A percentile compares a stretch with the other conserved stretches of the same genome.
These are phyloP conservation scores for Selene dorsalis DNA, from an alignment of 2,797 vertebrate genomes.

Conservation along the genomic window DNA sequence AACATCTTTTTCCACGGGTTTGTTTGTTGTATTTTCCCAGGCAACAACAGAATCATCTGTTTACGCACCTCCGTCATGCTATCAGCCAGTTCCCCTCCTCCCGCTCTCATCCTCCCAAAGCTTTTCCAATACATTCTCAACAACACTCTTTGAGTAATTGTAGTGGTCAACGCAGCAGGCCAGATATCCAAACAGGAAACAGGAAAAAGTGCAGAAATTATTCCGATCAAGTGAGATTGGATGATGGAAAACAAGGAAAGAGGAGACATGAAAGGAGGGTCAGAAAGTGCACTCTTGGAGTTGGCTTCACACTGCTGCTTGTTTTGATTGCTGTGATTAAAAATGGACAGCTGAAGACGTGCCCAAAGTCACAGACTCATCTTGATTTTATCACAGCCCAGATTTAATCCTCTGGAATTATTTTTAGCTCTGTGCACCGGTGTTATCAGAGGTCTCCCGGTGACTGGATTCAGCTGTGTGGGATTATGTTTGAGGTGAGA, in stretches of 20 bases:
- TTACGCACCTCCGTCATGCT: conserved; percentile 68
- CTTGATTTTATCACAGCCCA: conserved; percentile 55
- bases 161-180: conserved; percentile 64
- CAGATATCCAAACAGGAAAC: conserved; percentile 78
- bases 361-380: conserved; percentile 38
- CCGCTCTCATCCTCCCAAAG: conserved; percentile 53
- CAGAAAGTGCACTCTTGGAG: conserved; percentile 52
- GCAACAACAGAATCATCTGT: conserved; percentile 70
- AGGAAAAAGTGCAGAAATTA: conserved; percentile 71
- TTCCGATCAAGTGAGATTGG: conserved; percentile 67
- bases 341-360: conserved; percentile 56
- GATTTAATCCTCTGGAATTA: conserved; percentile 62
- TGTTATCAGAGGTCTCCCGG: conserved; percentile 61
- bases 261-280: conserved; percentile 59
- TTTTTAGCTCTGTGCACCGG: conserved; percentile 69
- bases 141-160: conserved; percentile 72
- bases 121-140: conserved; percentile 72
- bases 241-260: conserved; percentile 62
- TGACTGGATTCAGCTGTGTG: conserved; percentile 78
- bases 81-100: conserved; percentile 33
- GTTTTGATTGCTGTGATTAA: conserved; percentile 68
- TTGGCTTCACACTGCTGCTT: conserved; percentile 55
- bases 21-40: conserved; percentile 74
- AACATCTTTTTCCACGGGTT: conserved; percentile 57
- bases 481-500: conserved; percentile 78